Evolutionary conservation across 2,888 invertebrate species (phyloP), one percentile per base, ranked within the genome.

Genomic region (Tridacna crocea): DNA sequence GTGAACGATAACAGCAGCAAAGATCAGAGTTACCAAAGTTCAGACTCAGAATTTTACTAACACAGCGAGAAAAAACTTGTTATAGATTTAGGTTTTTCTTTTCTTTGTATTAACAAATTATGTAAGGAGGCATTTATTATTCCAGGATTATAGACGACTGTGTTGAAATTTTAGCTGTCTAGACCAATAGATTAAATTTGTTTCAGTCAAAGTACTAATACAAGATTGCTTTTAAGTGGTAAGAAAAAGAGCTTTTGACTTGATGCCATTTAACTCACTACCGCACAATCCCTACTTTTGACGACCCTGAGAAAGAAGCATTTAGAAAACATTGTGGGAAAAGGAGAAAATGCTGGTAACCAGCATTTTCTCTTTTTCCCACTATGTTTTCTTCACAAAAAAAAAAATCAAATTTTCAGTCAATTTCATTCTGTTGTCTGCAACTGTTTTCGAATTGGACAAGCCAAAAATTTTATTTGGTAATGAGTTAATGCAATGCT

Each of bases 41-140:
- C 95, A 0, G 95, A 95, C 90, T 95, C 95, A 0, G 95, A 95
- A 84, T 95, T 94, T 89, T 95, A 94, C 88, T 95, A 89, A 92
- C 75, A 78, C 72, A 74, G 17, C n/a, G 22, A 13, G 19, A n/a
- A 24, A 15, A 36, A 36, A 36, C 36, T 36, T 36, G 36, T 36
- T 36, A 36, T 36, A 36, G 36, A 36, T 36, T 22, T 74, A 74
- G 74, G 74, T 61, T 61, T 61, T 74, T 60, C 22, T 74, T 26
- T n/a, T 51, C 51, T 51, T 46, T 68, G 8, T 46, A 68, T 47
- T 47, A 27, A 27, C 26, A 26, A 17, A 22, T 65, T 27, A 26
- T 13, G 22, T 27, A 65, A 65, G 8, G 26, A 65, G 27, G 27
- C 4, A 22, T 60, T 24, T n/a, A 11, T 15, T 24, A 22, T 22